phyloP scores from a whole-genome alignment of 2,797 vertebrate genomes.

The Cetoscarus ocellatus region DNA sequence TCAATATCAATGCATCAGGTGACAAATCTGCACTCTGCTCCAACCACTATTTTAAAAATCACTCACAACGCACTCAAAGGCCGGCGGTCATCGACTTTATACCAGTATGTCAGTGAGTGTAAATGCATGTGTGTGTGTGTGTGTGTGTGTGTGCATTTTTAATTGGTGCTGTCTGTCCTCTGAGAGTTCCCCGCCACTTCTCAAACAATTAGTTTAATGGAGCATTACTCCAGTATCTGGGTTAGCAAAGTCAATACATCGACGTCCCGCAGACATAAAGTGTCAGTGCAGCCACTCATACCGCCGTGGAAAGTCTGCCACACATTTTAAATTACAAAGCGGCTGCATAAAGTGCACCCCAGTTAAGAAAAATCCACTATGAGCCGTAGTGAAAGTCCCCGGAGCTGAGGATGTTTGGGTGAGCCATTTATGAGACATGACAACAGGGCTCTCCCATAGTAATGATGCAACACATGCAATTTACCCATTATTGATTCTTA shows the following conservation, averaged over 20 bases:
- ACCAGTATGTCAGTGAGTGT: slow-evolving; percentile 49
- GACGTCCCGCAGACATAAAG: slow-evolving; percentile 63
- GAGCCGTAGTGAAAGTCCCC: background rate
- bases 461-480: background rate
- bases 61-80: slow-evolving; percentile 49
- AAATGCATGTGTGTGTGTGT: background rate
- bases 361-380: slow-evolving; percentile 27
- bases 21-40: slow-evolving; percentile 46
- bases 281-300: slow-evolving; percentile 49
- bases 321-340: slow-evolving; percentile 34
- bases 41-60: slow-evolving; percentile 62
- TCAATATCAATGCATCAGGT: slow-evolving; percentile 55
- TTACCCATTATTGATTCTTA: background rate
- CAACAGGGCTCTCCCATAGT: slow-evolving; percentile 1
- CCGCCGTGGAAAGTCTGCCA: slow-evolving; percentile 26
- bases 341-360: slow-evolving; percentile 20
- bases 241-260: slow-evolving; percentile 76
- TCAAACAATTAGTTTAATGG: slow-evolving; percentile 82
- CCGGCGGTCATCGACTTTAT: slow-evolving; percentile 58
- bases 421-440: background rate
- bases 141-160: slow-evolving; percentile 49
- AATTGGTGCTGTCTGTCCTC: slow-evolving; percentile 62
- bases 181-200: slow-evolving; percentile 65
- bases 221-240: slow-evolving; percentile 73
- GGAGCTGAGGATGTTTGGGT: background rate